Evolutionary conservation across 2,888 invertebrate genomes (phyloP).

Genomic region (Acronicta leporina): DNA sequence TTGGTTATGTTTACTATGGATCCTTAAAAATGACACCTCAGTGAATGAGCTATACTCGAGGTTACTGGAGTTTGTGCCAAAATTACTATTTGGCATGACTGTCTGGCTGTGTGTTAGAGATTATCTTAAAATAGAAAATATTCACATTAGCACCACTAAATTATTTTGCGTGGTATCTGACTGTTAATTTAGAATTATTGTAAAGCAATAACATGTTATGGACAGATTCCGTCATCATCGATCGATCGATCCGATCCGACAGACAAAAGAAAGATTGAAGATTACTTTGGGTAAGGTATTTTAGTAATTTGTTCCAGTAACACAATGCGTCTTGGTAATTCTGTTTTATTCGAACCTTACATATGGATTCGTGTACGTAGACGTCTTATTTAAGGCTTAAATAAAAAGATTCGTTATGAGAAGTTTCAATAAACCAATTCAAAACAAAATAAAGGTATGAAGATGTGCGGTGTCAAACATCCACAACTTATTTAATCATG

Average conservation of each 20-base stretch:
- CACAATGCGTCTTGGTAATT: neutral
- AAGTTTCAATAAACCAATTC: neutral
- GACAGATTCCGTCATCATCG: no score
- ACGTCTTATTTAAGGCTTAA: neutral
- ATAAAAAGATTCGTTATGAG: neutral
- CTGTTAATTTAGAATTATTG: conserved; percentile 39
- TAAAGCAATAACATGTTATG: conserved; percentile 26
- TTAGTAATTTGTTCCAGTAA: conserved; percentile 8
- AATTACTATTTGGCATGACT: conserved; percentile 43
- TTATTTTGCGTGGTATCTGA: conserved; percentile 22
- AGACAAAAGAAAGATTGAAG: conserved; percentile 37
- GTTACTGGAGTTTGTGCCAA: conserved; percentile 44
- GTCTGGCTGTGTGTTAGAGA: conserved; percentile 20
- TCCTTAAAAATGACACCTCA: conserved; percentile 17
- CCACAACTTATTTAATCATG: no score
- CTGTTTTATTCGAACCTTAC: neutral
- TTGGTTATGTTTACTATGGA: neutral
- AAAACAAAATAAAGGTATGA: neutral
- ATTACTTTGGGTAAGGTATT: conserved; percentile 22
- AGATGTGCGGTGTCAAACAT: neutral
- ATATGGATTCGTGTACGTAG: neutral
- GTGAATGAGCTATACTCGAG: conserved; percentile 21
- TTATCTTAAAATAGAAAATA: conserved; percentile 41
- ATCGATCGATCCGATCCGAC: no score
- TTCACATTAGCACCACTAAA: conserved; percentile 29